Evolutionary conservation across 2,888 invertebrate species (phyloP).

Genomic region (Opisthograptis luteolata): DNA sequence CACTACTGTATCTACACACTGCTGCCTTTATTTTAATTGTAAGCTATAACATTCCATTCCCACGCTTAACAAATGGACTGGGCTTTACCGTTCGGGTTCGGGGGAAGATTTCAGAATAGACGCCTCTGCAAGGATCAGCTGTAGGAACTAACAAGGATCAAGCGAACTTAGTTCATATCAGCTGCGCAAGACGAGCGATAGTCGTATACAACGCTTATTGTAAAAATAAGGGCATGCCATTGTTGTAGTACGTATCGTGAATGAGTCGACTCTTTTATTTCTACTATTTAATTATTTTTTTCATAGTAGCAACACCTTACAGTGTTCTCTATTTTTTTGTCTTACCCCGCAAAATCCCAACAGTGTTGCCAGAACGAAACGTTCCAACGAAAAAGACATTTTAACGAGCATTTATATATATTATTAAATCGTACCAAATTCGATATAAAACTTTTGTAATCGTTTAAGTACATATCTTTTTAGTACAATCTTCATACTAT

Average conservation of each 20-base stretch:
- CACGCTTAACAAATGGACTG: constrained; percentile 41
- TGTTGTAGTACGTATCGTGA: constrained; percentile 84
- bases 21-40: constrained; percentile 57
- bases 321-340: constrained; percentile 51
- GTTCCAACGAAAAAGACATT: constrained; percentile 78
- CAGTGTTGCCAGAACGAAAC: constrained; percentile 71
- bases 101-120: constrained; percentile 42
- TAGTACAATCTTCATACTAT: constrained; percentile 80
- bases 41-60: constrained; percentile 67
- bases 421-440: constrained; percentile 73
- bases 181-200: constrained; percentile 63
- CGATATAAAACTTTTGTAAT: constrained; percentile 68
- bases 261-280: constrained; percentile 66
- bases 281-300: constrained; percentile 38
- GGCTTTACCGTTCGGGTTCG: constrained; percentile 54
- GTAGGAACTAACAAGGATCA: constrained; percentile 15
- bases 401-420: constrained; percentile 78
- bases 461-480: constrained; percentile 81
- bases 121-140: constrained; percentile 31
- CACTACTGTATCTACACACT: constrained; percentile 52
- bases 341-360: constrained; percentile 46
- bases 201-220: constrained; percentile 84
- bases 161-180: constrained; percentile 61
- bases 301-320: constrained; percentile 48
- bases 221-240: constrained; percentile 80